Conservation (phyloP, 2,888 invertebrate species). For the Muscina levida region DNA sequence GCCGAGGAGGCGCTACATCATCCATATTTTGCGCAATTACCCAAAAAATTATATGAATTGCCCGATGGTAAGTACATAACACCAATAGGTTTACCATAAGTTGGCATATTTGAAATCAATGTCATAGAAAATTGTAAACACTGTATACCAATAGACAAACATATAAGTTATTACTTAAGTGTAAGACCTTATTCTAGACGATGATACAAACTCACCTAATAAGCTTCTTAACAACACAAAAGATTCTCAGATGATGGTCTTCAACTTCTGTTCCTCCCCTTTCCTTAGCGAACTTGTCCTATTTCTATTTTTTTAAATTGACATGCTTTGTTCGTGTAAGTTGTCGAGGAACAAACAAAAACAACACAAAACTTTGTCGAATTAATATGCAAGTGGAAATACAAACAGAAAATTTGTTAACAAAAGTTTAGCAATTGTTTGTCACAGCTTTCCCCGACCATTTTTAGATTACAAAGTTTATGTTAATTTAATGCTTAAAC, state of each 20-base stretch:
- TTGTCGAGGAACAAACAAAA: constrained; percentile 1
- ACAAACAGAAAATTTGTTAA: constrained; percentile 19
- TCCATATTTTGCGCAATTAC: constrained; percentile 94
- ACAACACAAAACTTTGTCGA: constrained; percentile 1
- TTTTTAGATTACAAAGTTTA: constrained; percentile 1
- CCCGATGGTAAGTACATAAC: constrained; percentile 89
- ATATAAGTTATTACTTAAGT: no score
- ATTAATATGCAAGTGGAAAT: constrained; percentile 11
- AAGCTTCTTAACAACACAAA: background rate
- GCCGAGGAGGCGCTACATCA: constrained; percentile 93
- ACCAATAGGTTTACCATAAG: no score
- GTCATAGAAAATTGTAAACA: no score
- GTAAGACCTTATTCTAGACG: no score
- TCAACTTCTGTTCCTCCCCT: no score
- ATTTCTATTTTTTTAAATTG: no score
- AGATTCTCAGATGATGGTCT: background rate
- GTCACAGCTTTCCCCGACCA: background rate
- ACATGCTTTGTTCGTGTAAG: no score
- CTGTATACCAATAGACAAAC: no score
- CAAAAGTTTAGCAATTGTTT: constrained; percentile 32
- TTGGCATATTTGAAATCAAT: no score
- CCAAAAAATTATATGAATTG: constrained; percentile 92
- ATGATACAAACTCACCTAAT: no score
- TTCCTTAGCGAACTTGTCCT: no score
- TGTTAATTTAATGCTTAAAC: constrained; percentile 22